Base-by-base conservation (phyloP, 1,140 invertebrate genomes). In the Himalopsyche phryganea region DNA sequence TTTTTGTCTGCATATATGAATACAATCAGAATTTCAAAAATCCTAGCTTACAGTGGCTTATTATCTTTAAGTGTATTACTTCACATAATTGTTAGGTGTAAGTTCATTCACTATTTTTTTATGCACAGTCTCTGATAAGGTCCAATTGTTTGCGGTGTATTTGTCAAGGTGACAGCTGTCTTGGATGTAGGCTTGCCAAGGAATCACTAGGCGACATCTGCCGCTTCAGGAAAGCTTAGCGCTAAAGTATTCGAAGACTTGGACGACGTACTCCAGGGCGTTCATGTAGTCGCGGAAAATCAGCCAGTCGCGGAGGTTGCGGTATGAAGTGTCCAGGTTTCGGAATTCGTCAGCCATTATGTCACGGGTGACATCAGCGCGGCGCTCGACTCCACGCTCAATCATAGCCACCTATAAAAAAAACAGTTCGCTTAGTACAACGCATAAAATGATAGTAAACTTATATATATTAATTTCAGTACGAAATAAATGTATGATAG, bases 241-340 rank as follows among this genome's bases (percentile, higher is more conserved):
- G 35, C 66, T 60, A 23, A 81, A 67, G 61, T 77, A 68, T 14
- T 75, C 69, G 67, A 84, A 84, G 23, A 82, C 73, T 51, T 84
- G 68, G 6, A 76, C 68, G 7, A 85, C 70, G 67, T 83, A 85
- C 49, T 85, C 77, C 9, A 86, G 70, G 0, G 78, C 75, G 63
- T 82, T 83, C 71, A 86, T 80, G 71, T 85, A 87, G 63, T 87
- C 85, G 28, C 84, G 73, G 62, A 84, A 80, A 56, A 88, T 86
- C 20, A 87, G 35, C 78, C 81, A 86, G 67, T 87, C 84, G 11
- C 85, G 74, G 1, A 84, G 61, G 52, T 80, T 76, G 11, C 81
- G 69, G 10, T 66, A 66, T 0, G 82, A 80, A 15, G 69, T 70
- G 11, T 69, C 65, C 55, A 81, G 67, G 11, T 71, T 68, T 10